Evolutionary conservation across 2,113 vertebrate species (phyloP).

Genomic region (Leucosticte australis): DNA sequence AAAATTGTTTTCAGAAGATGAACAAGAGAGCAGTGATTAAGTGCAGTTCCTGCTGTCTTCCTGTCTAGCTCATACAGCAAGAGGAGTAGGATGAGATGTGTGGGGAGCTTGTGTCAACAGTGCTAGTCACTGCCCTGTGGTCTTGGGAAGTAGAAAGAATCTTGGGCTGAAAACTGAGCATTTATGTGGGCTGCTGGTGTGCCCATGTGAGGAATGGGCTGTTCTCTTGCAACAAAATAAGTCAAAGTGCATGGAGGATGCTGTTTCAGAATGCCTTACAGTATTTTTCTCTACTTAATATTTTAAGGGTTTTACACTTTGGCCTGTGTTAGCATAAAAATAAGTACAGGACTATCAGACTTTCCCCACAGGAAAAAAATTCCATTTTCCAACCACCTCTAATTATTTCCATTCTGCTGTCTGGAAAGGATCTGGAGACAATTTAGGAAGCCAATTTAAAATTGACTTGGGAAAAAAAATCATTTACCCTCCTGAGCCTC

Average conservation of each 20-base stretch:
- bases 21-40: background rate
- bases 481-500: conserved; percentile 35
- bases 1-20: background rate
- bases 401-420: conserved; percentile 66
- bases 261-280: background rate
- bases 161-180: accelerated
- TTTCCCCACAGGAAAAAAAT: conserved; percentile 56
- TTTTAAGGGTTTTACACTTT: conserved; percentile 33
- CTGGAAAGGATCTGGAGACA: conserved; percentile 64
- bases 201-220: background rate
- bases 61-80: background rate
- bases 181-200: background rate
- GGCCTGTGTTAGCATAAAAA: conserved; percentile 26
- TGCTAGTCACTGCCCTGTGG: background rate
- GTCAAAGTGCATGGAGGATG: background rate
- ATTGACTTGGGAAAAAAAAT: conserved; percentile 54
- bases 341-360: conserved; percentile 43
- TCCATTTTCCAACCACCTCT: conserved; percentile 58
- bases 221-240: background rate
- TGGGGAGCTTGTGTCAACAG: background rate
- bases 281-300: background rate
- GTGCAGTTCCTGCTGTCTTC: background rate
- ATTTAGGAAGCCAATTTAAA: conserved; percentile 59
- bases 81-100: background rate
- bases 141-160: background rate